phyloP scores from a whole-genome alignment of 2,888 invertebrate genomes.

The Microchrysa polita region DNA sequence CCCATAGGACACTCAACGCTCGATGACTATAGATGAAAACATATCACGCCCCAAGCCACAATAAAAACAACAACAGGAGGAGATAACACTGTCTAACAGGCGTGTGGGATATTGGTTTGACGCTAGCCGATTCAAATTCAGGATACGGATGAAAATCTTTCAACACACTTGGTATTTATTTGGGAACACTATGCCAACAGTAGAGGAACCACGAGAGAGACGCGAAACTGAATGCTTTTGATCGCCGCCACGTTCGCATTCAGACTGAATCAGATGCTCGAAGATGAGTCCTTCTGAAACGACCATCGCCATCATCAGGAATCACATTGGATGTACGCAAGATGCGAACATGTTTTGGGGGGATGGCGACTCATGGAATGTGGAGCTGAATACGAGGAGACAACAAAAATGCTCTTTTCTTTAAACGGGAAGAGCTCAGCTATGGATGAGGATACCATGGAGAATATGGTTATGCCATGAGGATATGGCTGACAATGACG shows the following conservation, averaged over 20 bases:
- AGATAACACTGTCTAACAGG: too few relatives aligned
- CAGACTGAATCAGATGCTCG: conserved; percentile 48
- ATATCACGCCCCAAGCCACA: too few relatives aligned
- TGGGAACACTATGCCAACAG: too few relatives aligned
- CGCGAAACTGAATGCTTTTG: conserved; percentile 42
- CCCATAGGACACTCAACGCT: too few relatives aligned
- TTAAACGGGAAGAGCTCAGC: not conserved
- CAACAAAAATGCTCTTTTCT: conserved; percentile 43
- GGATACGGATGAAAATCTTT: not conserved
- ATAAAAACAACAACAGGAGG: too few relatives aligned
- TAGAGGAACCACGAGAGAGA: not conserved
- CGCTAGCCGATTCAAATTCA: too few relatives aligned
- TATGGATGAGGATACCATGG: conserved; percentile 22
- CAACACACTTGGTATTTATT: not conserved
- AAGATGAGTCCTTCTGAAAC: conserved; percentile 38
- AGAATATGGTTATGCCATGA: too few relatives aligned
- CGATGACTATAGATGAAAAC: too few relatives aligned
- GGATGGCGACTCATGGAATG: not conserved
- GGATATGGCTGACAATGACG: not conserved
- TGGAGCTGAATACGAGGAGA: conserved; percentile 1
- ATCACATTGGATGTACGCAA: conserved; percentile 39
- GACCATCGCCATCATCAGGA: conserved; percentile 32
- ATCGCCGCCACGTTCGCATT: conserved; percentile 48
- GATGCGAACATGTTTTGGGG: not conserved
- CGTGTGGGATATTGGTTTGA: too few relatives aligned